Evolutionary conservation across 2,113 vertebrate genomes (phyloP), one percentile per base, ranked within the genome.

Genomic region (Ceyx cyanopectus): DNA sequence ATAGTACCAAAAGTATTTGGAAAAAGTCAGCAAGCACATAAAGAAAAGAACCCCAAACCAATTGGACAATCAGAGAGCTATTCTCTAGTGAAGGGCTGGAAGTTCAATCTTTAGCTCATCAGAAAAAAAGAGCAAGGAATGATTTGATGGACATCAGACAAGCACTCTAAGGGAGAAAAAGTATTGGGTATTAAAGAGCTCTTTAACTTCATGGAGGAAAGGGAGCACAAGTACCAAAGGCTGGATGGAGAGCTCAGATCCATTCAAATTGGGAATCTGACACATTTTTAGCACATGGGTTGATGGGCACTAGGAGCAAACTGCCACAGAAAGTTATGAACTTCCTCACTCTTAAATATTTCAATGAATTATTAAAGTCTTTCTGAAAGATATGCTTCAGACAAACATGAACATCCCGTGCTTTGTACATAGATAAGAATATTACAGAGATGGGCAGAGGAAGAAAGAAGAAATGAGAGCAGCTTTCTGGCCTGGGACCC

Each of bases 291-390:
- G 86, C 56, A 66, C 0, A 5, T 29, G n/a, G 7, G 43, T 65
- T 93, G 70, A 87, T 48, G 46, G 78, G 50, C 40, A 75, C 34
- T 79, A 57, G 48, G n/a, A 86, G 15, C 7, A 90, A 94, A 75
- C 40, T 75, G 86, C 66, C 45, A 53, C 69, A 84, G 77, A 84
- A 94, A 86, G 61, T 90, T 86, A 92, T 43, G 66, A 61, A 86
- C 86, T 92, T 90, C 74, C 57, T 93, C 66, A 63, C 20, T 61
- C 69, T 81, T 75, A 92, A 92, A 86, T 92, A 93, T 94, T 94
- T 73, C 34, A 63, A 89, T 93, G 53, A 89, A 93, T 95, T 95
- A 89, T 89, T 93, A 65, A 94, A 92, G 40, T 63, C 12, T 63
- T 68, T 84, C 81, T 92, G 86, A 95, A 95, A 83, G 34, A 81